phyloP scores from a whole-genome alignment of 2,797 vertebrate species.

The Xenops minutus region DNA sequence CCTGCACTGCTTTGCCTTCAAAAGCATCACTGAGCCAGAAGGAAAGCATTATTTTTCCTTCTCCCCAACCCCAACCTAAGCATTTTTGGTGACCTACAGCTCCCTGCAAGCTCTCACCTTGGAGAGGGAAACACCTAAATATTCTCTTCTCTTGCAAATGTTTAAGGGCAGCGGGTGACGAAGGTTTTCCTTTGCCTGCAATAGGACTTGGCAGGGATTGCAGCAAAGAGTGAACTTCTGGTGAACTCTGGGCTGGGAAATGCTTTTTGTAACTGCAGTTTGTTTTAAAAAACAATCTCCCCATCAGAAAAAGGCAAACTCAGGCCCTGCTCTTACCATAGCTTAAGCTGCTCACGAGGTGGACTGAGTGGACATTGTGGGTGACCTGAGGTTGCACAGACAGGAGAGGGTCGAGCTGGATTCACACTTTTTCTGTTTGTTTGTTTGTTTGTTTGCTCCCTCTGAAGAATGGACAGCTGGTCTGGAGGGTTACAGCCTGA shows the following conservation, averaged over 20 bases:
- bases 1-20: neutral
- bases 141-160: neutral
- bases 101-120: neutral
- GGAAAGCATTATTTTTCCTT: neutral
- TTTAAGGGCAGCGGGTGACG: neutral
- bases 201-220: neutral
- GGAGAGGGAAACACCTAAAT: neutral
- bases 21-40: neutral
- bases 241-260: neutral
- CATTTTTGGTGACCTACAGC: neutral
- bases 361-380: neutral
- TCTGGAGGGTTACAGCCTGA: constrained; percentile 92
- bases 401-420: neutral
- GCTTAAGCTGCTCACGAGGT: neutral
- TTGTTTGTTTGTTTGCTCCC: neutral
- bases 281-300: neutral
- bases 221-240: neutral
- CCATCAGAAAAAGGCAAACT: neutral
- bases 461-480: constrained; percentile 88
- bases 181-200: neutral
- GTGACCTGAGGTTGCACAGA: neutral
- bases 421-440: neutral
- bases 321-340: neutral
- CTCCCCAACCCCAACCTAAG: neutral
- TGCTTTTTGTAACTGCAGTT: neutral